Evolutionary conservation across 2,888 invertebrate genomes (phyloP).

Genomic region (Uloborus plumipes): DNA sequence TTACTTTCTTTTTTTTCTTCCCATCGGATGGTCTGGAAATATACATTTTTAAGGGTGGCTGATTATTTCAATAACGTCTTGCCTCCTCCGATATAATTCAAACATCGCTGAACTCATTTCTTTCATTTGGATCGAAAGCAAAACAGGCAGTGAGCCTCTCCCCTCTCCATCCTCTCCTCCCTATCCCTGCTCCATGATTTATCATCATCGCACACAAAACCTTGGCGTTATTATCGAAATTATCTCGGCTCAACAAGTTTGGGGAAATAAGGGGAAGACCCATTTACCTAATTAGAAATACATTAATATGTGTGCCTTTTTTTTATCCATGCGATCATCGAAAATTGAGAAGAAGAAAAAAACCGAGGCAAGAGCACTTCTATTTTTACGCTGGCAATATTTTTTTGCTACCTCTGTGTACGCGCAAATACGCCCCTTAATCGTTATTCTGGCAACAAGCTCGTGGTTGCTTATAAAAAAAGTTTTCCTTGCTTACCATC

Average conservation of each 20-base stretch:
- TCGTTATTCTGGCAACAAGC: constrained; percentile 16
- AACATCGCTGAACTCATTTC: constrained; percentile 5
- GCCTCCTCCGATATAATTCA: constrained; percentile 2
- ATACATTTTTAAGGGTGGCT: background rate
- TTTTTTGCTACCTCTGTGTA: background rate
- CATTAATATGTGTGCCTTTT: constrained; percentile 7
- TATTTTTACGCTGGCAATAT: background rate
- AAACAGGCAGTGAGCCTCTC: background rate
- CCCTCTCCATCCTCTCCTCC: background rate
- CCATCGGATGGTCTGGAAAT: too few species aligned
- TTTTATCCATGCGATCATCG: background rate
- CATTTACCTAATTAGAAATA: constrained; percentile 25
- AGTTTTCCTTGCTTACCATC: background rate
- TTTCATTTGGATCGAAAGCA: background rate
- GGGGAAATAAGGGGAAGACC: background rate
- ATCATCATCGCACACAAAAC: constrained; percentile 16
- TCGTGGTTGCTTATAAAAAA: constrained; percentile 3
- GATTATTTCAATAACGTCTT: constrained; percentile 9
- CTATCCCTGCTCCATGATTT: constrained; percentile 9
- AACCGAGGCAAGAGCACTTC: background rate
- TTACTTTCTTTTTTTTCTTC: too few species aligned
- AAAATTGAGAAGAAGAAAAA: constrained; percentile 10
- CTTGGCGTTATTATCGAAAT: constrained; percentile 21
- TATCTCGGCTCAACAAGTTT: constrained; percentile 22
- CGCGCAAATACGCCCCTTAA: background rate